Conservation (phyloP, 2,113 vertebrate species). For the Marmota monax region DNA sequence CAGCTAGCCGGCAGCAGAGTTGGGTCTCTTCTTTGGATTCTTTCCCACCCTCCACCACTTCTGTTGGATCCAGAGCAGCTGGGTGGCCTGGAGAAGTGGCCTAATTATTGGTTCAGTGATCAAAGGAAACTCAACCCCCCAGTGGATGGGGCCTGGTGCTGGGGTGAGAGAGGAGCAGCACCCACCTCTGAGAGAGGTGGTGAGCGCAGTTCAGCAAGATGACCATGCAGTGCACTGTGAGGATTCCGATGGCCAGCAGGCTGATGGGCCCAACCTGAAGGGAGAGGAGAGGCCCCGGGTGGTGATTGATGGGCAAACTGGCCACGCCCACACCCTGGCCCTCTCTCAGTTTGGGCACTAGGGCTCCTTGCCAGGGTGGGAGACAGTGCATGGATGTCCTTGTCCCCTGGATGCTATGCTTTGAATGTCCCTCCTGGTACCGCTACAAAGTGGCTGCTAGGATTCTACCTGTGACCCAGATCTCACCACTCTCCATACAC, state of each 20-base stretch:
- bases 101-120: neutral
- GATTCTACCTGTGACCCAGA: neutral
- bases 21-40: neutral
- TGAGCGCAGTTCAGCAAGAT: conserved; percentile 94
- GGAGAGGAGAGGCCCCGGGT: neutral
- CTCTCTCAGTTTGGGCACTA: neutral
- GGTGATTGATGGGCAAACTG: neutral
- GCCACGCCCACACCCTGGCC: neutral
- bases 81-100: neutral
- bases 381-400: neutral
- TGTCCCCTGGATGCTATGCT: neutral
- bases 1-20: neutral
- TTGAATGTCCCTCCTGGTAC: neutral
- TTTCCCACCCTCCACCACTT: neutral
- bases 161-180: neutral
- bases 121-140: neutral
- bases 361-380: too few relatives aligned
- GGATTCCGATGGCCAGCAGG: conserved; percentile 92
- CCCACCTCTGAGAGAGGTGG: conserved; percentile 93
- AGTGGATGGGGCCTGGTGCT: too few relatives aligned
- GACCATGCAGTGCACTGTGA: conserved; percentile 95
- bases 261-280: conserved; percentile 94
- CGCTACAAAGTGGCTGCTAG: neutral
- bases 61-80: neutral
- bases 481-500: neutral